These are phyloP conservation scores for Lichenostomus cassidix DNA, from an alignment of 2,113 vertebrate species.

Conservation along the genomic window DNA sequence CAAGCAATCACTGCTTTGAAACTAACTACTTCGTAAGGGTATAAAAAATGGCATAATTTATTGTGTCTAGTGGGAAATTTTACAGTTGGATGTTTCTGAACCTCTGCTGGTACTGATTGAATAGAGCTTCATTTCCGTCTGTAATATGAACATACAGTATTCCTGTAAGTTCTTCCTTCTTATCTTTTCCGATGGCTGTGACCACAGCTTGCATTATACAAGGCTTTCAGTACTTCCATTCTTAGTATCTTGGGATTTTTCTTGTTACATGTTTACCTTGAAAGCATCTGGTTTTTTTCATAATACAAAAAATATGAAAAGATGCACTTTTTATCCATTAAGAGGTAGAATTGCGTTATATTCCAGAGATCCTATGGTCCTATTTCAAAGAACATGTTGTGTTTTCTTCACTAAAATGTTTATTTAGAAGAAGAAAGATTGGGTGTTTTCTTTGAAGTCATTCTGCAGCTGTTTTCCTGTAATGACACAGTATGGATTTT, in stretches of 20 bases:
- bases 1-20: neutral
- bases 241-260: neutral
- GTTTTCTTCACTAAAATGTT: constrained; percentile 9
- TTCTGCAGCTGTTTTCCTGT: neutral
- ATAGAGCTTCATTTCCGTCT: neutral
- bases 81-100: neutral
- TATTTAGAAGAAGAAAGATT: constrained; percentile 21
- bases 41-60: neutral
- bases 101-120: neutral
- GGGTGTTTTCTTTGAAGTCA: neutral
- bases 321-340: neutral
- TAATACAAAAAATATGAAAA: neutral
- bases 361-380: neutral
- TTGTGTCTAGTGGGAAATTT: neutral
- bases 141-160: neutral
- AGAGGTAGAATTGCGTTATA: constrained; percentile 24
- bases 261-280: neutral
- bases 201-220: neutral
- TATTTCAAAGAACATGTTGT: neutral
- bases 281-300: neutral
- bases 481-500: constrained; percentile 16
- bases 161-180: neutral
- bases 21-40: neutral
- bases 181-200: neutral
- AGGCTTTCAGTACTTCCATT: neutral